Percentiles rank a stretch among this genome's conserved stretches.
Conservation (phyloP, 1,140 invertebrate species). For the Monomorium pharaonis region DNA sequence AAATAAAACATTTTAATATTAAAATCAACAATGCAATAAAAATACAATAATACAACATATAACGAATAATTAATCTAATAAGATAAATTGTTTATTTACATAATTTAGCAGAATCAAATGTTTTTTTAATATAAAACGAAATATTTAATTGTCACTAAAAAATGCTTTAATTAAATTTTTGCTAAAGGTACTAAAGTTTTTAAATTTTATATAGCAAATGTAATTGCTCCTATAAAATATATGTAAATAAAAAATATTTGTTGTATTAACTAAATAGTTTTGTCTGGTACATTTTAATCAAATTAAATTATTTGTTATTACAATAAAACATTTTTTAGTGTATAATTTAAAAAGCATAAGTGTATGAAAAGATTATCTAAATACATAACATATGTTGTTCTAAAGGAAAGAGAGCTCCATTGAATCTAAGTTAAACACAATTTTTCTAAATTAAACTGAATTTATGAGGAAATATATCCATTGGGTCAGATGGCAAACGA, state of each 20-base stretch:
- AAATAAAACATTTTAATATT: background rate
- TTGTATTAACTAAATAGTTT: no score
- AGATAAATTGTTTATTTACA: background rate
- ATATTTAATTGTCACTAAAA: no score
- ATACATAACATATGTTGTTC: background rate
- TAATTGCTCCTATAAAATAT: no score
- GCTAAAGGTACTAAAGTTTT: no score
- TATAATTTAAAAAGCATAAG: background rate
- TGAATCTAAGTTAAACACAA: background rate
- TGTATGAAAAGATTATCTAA: background rate
- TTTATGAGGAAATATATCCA: background rate
- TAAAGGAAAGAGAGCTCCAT: background rate
- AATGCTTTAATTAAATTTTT: no score
- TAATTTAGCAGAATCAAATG: no score
- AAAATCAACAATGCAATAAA: background rate
- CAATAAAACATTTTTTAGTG: no score
- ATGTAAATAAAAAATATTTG: no score
- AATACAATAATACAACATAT: background rate
- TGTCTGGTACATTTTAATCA: no score
- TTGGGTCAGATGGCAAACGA: background rate
- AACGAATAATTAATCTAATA: constrained; percentile 3
- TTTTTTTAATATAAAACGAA: no score
- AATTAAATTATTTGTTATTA: no score
- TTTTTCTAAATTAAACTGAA: background rate
- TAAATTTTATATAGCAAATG: no score